Base-by-base conservation (phyloP, 35 echinoderm and acorn worm species). In the Apostichopus japonicus region DNA sequence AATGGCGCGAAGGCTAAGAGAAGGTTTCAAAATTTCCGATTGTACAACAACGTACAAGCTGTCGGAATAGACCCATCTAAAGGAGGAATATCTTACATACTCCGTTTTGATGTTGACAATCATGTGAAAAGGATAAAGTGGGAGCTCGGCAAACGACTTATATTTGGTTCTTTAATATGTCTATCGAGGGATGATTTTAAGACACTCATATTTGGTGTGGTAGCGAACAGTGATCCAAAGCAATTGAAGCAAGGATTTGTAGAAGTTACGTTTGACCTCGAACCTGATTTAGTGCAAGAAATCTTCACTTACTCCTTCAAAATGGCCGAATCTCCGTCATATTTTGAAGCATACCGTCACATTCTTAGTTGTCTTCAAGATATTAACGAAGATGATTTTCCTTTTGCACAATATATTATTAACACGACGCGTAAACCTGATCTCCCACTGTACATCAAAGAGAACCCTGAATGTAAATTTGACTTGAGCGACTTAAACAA, bases 261-360 rank as follows among this genome's bases (percentile, higher is more conserved):
- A 72, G 77, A 82, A 15, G 55, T 99, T 52, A 23, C 84, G 16
- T 92, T 99, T 58, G 19, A 91, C 14, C 51, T 90, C 10, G 56
- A 78, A 52, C 33, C 65, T 75, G 58, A 86, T 56, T 19, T 22
- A 8, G 54, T 80, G 10, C 53, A 77, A 58, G 27, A 58, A 25
- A 59, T 65, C 8, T 56, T 65, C 23, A 15, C 27, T n/a, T 53
- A 77, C 57, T 72, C 6, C 4, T 98, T 92, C 72, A 21, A 88
- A 19, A 99, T 99, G 95, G 95, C 78, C 13, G 97, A 99, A 75
- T 94, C 97, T 13, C 24, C 91, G 6, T 93, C 93, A 23, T 99
- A 90, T 71, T 99, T 95, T 92, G 97, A 99, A 86, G 95, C 93
- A 16, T 96, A 99, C 67, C 84, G 95, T 63, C 93, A 93, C 63